Evolutionary conservation across 2,888 invertebrate species (phyloP).

Genomic region (Eueremaeus valkanovi): DNA sequence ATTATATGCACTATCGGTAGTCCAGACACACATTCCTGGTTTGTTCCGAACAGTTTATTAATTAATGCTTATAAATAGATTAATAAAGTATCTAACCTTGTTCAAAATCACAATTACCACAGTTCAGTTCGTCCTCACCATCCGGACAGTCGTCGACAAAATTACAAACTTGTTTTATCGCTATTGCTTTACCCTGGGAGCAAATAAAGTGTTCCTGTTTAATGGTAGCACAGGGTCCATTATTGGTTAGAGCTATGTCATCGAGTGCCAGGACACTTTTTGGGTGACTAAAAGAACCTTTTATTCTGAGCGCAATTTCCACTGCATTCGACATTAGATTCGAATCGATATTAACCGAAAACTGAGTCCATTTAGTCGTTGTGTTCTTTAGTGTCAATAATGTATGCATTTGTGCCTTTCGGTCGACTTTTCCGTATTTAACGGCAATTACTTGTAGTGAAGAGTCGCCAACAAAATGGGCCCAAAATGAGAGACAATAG

Average conservation of each 20-base stretch:
- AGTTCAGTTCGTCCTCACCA: slow-evolving; percentile 3
- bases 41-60: too few relatives aligned
- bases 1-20: too few relatives aligned
- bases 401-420: neutral
- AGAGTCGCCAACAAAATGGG: neutral
- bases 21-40: too few relatives aligned
- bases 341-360: neutral
- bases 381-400: neutral
- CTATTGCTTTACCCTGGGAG: neutral
- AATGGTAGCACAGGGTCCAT: neutral
- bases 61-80: too few relatives aligned
- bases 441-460: neutral
- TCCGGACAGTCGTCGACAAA: slow-evolving; percentile 17
- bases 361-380: neutral
- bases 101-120: slow-evolving; percentile 36
- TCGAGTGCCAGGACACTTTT: slow-evolving; percentile 29
- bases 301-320: neutral
- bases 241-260: neutral
- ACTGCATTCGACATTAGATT: neutral
- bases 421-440: neutral
- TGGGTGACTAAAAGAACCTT: neutral
- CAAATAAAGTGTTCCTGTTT: neutral
- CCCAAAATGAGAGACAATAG: slow-evolving; percentile 19
- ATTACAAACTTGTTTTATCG: neutral
- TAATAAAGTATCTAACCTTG: too few relatives aligned